phyloP scores from a whole-genome alignment of 2,113 vertebrate species.

The Leptodactylus fuscus region DNA sequence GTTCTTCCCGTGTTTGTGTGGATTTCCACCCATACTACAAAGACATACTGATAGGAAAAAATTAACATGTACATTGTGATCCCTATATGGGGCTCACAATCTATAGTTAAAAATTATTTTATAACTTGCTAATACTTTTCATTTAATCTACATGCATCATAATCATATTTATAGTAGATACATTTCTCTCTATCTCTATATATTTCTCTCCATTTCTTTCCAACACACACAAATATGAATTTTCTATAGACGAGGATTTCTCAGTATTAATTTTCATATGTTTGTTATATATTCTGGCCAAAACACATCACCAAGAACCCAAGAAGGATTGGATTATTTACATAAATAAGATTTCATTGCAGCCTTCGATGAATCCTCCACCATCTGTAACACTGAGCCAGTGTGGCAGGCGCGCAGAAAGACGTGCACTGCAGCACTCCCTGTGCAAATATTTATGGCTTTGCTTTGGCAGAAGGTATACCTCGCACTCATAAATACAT shows the following conservation, averaged over 20 bases:
- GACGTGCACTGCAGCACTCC: slow-evolving; percentile 13
- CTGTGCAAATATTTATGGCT: slow-evolving; percentile 53
- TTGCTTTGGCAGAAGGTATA: slow-evolving; percentile 42
- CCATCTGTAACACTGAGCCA: slow-evolving; percentile 34
- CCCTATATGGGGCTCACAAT: too few relatives aligned
- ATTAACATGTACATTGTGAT: too few relatives aligned
- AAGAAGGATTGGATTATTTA: not conserved
- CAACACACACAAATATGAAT: not conserved
- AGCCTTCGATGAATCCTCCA: slow-evolving; percentile 38
- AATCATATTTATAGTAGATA: too few relatives aligned
- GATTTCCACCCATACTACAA: too few relatives aligned
- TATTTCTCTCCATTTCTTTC: not conserved
- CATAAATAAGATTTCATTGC: slow-evolving; percentile 2
- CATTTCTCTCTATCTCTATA: too few relatives aligned
- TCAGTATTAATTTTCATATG: not conserved
- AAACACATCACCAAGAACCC: not conserved
- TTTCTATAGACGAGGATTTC: not conserved
- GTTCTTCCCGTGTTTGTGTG: too few relatives aligned
- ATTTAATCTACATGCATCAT: too few relatives aligned
- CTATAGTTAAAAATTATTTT: too few relatives aligned
- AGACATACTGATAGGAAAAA: too few relatives aligned
- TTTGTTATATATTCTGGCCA: slow-evolving; percentile 30
- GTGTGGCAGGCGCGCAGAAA: slow-evolving; percentile 32
- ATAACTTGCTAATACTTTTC: too few relatives aligned
- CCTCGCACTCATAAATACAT: slow-evolving; percentile 36